These are phyloP conservation scores for Cosmorhoe ocellata DNA, from an alignment of 2,888 invertebrate genomes.

Conservation along the genomic window DNA sequence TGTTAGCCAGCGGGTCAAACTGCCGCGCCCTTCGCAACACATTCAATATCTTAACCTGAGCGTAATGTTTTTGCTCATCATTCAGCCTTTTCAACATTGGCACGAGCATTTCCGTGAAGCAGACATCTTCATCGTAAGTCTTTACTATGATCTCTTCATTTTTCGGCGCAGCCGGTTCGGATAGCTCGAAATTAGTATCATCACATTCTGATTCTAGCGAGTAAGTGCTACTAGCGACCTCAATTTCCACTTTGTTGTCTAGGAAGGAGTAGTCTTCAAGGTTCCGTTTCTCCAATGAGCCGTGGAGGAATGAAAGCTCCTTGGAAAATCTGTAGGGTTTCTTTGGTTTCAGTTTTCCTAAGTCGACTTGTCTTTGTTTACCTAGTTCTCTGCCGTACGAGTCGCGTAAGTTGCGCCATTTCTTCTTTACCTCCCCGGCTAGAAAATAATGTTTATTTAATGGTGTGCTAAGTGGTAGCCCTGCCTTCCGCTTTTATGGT, in stretches of 20 bases:
- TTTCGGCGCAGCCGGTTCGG: not conserved
- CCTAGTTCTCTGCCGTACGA: slow-evolving; percentile 9
- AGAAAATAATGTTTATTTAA: not conserved
- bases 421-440: slow-evolving; percentile 19
- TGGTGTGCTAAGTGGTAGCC: too few species aligned
- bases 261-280: not conserved
- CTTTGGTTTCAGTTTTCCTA: slow-evolving; percentile 7
- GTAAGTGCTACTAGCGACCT: slow-evolving; percentile 11
- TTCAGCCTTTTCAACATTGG: slow-evolving; percentile 25
- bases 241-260: slow-evolving; percentile 5
- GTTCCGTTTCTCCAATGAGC: slow-evolving; percentile 1
- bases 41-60: slow-evolving; percentile 21
- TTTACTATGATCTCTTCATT: slow-evolving; percentile 1
- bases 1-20: slow-evolving; percentile 12
- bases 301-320: slow-evolving; percentile 13
- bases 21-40: slow-evolving; percentile 9
- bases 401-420: slow-evolving; percentile 20
- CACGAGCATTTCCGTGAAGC: slow-evolving; percentile 26
- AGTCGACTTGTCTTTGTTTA: slow-evolving; percentile 1
- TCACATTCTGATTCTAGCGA: slow-evolving; percentile 13
- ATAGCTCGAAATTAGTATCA: not conserved
- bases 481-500: too few species aligned
- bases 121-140: slow-evolving; percentile 21
- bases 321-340: slow-evolving; percentile 13
- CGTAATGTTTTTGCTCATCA: slow-evolving; percentile 27